Percentiles rank a stretch among this genome's conserved stretches.
These are phyloP conservation scores for Lagenorhynchus albirostris DNA, from an alignment of 2,113 vertebrate species.

Conservation along the genomic window DNA sequence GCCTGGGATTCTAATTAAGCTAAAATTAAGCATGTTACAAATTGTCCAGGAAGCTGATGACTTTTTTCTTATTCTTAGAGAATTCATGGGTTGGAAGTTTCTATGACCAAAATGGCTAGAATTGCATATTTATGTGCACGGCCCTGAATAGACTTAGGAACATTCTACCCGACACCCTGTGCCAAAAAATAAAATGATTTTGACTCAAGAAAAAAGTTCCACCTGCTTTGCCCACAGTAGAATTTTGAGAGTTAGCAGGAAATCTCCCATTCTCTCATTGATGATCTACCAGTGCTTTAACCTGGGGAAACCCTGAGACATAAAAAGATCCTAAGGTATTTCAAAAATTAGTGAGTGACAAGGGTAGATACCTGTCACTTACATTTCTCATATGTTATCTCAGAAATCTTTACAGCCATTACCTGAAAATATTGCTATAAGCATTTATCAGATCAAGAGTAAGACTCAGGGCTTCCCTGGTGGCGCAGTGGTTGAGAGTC, in stretches of 20 bases:
- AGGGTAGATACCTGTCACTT: background rate
- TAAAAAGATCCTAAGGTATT: background rate
- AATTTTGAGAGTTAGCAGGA: background rate
- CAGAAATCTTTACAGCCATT: background rate
- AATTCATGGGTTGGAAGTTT: slow-evolving; percentile 7
- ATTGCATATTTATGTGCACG: background rate
- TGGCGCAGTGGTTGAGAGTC: no score
- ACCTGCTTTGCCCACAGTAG: background rate
- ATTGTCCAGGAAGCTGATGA: slow-evolving; percentile 49
- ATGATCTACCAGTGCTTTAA: background rate
- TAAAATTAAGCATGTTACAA: slow-evolving; percentile 72
- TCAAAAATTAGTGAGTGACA: background rate
- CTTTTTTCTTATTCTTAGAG: slow-evolving; percentile 32
- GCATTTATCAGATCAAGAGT: background rate
- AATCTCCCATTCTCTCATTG: background rate
- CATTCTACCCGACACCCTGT: background rate
- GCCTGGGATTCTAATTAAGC: slow-evolving; percentile 65
- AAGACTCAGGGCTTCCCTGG: background rate
- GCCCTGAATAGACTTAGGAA: background rate
- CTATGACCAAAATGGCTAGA: slow-evolving; percentile 14
- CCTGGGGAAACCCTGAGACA: background rate
- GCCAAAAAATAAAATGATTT: background rate
- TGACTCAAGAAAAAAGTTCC: background rate
- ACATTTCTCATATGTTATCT: background rate
- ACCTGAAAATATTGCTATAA: background rate